Evolutionary conservation across 2,888 invertebrate genomes (phyloP), one percentile per base, ranked within the genome.

Genomic region (Metallyticus violacea): DNA sequence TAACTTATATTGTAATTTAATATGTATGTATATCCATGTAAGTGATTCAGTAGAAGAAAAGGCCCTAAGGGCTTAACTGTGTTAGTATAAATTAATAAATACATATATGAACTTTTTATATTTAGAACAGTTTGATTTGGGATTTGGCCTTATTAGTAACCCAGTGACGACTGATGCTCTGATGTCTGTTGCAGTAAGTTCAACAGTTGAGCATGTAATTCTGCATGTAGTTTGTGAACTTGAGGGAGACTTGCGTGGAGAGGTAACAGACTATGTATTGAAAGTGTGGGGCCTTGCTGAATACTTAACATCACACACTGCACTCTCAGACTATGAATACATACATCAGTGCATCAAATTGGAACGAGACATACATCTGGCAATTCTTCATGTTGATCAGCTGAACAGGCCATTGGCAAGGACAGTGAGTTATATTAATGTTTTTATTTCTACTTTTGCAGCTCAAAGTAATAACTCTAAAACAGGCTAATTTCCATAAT

Each of bases 311-410:
- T 95, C 97, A 22, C 96, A 97, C 85, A 97, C 97, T 76, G 94
- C 95, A 15, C 93, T 99, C 62, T 96, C 96, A 88, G 97, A 98
- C 91, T 97, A 98, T 91, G 97, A 98, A 91, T 98, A 98, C 91
- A 96, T 99, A 86, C 97, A 99, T 90, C 96, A 96, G 90, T 98
- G 99, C 91, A 96, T 98, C 87, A 98, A 99, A 90, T 92, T 98
- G 90, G 98, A 99, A 91, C 95, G 96, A 90, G 98, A 98, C 91
- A 96, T 98, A 2, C 93, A 94, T 77, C 91, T 97, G 88, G 91
- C 93, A 86, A 91, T 92, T 84, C 90, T 92, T 86, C 92, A 92
- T 84, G 93, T 93, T 62, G 94, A 95, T 88, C 94, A 94, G 86
- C 94, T 96, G 88, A 94, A 95, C 88, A 92, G 94, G 90, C 94